Base-by-base conservation (phyloP, 2,888 invertebrate genomes). In the Aleiodes alternator region DNA sequence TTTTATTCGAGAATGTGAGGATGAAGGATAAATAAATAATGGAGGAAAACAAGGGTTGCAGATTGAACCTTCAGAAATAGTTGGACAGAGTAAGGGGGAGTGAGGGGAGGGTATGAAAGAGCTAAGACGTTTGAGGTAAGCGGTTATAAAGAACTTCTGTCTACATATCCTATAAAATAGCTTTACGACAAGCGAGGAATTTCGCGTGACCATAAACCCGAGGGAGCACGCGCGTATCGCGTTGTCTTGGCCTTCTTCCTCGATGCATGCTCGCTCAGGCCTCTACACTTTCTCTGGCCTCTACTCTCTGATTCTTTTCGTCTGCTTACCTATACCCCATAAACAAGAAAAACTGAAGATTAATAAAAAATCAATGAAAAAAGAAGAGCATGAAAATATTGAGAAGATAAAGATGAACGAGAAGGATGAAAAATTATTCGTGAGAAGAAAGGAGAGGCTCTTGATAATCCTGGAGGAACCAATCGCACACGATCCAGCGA, bases 111-210 rank as follows among this genome's bases (percentile, higher is more conserved):
- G 71, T 70, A 74, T 55, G 38, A 55, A 59, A 70, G 61, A 48
- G 53, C 43, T 34, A 70, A 69, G 70, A 66, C 16, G 64, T 64
- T 64, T 64, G 64, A 64, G 64, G 61, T 38, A 64, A 72, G 70
- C 78, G 79, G 81, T 81, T 81, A 80, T 83, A 86, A 83, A 84
- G 83, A 81, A 83, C 81, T 80, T 78, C 82, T 82, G 86, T 84
- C 85, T 83, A 85, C 85, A 83, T 87, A 84, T 86, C 84, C 85
- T 87, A 87, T 88, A 88, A 89, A 88, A 88, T 88, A 88, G 88
- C 87, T 88, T 88, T 87, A 88, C 85, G 84, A 84, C 84, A 82
- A 82, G 84, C 77, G 80, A 82, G 87, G 88, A 89, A 89, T 89
- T 87, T 89, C 87, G 87, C 88, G 83, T 84, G 82, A 83, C 85